Evolutionary conservation across 2,113 vertebrate species (phyloP), one percentile per base, ranked within the genome.

Genomic region (Mola mola): DNA sequence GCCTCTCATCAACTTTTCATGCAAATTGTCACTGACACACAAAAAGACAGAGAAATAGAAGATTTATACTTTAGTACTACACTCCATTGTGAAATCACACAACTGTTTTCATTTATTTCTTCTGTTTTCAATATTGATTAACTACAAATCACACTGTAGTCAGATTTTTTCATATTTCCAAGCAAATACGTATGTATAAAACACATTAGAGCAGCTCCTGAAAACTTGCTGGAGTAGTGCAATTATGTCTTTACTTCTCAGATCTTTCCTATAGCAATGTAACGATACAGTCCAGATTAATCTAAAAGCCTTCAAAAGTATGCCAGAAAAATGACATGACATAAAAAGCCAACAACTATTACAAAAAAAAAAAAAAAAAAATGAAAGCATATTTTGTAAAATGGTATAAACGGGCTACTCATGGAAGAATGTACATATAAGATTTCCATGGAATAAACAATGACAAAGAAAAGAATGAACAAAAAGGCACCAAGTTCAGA

Each of bases 1-100:
- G 74, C 24, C 40, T 21, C 73, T 59, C 72, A 67, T 69, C 62
- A 76, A 75, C 40, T 58, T 80, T 84, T 75, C 33, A 73, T 65
- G 53, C 5, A 25, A 20, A 40, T 40, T 15, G 37, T 10, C 34
- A 71, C 6, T 17, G 26, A 4, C 25, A 26, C 0, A 10, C n/a
- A 58, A 17, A 50, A 24, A 52, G n/a, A 57, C 29, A 36, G 4
- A 58, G n/a, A 4, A 4, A 1, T 7, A 8, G 9, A 33, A 3
- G 12, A 33, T 29, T 7, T 29, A 33, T 33, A 11, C 29, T 9
- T 33, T 33, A n/a, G n/a, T n/a, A n/a, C n/a, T n/a, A n/a, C n/a
- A n/a, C n/a, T n/a, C n/a, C n/a, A n/a, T n/a, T n/a, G n/a, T n/a
- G n/a, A n/a, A n/a, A n/a, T n/a, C n/a, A n/a, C n/a, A n/a, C n/a